These are phyloP conservation scores for Mastomys natalensis DNA, from an alignment of 2,113 vertebrate species.

Conservation along the genomic window DNA sequence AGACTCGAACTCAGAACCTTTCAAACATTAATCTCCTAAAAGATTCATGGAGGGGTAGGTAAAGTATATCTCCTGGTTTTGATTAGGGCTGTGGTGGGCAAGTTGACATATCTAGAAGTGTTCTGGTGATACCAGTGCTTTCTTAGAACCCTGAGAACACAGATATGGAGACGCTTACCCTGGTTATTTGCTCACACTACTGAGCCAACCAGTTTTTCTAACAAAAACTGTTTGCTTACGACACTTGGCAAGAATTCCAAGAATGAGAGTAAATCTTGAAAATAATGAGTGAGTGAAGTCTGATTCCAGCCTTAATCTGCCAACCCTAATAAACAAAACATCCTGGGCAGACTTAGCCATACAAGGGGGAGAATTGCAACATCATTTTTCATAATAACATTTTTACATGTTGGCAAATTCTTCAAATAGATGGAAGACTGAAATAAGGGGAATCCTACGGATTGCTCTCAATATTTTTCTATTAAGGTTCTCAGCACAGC, in stretches of 20 bases:
- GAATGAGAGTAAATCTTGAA: neutral
- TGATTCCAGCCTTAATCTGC: neutral
- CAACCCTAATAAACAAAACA: neutral
- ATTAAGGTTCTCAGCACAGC: neutral
- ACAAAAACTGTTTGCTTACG: neutral
- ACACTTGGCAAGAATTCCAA: neutral
- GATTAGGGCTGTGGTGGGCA: neutral
- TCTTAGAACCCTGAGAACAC: neutral
- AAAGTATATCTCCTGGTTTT: neutral
- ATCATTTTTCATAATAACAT: neutral
- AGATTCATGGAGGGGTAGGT: neutral
- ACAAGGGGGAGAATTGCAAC: neutral
- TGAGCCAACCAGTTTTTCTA: neutral
- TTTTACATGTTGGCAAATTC: neutral
- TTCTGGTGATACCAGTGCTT: neutral
- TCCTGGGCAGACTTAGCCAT: neutral
- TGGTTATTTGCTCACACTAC: neutral
- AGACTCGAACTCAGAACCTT: neutral
- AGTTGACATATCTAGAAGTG: neutral
- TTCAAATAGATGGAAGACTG: neutral
- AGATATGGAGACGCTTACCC: fast-evolving
- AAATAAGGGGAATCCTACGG: neutral
- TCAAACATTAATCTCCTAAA: neutral
- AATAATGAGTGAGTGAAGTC: neutral
- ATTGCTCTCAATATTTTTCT: neutral